phyloP scores from a whole-genome alignment of 2,888 invertebrate genomes.

The Macrostomum cliftonense region DNA sequence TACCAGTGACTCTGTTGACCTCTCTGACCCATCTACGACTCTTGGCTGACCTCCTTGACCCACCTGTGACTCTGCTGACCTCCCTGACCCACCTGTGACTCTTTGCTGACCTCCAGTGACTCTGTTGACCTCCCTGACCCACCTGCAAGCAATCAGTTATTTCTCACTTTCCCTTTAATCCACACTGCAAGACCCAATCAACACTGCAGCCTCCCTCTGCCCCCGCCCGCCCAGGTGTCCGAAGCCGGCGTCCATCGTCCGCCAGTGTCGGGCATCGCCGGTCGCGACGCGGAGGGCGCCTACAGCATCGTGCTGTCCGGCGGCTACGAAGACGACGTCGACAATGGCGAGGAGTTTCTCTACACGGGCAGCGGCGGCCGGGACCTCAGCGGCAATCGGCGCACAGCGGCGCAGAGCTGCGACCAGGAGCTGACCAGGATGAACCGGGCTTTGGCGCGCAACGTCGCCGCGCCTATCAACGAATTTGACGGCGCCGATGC shows the following conservation, averaged over 20 bases:
- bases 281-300: conserved; percentile 55
- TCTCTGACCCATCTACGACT: background rate
- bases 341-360: conserved; percentile 57
- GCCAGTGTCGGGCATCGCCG: conserved; percentile 64
- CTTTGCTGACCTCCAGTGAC: background rate
- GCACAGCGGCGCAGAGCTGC: conserved; percentile 57
- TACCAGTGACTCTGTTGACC: background rate
- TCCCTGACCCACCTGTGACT: conserved; percentile 1
- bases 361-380: conserved; percentile 69
- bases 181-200: too few species aligned
- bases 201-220: too few species aligned
- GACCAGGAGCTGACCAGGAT: conserved; percentile 57
- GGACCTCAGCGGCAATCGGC: conserved; percentile 61
- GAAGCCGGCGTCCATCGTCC: conserved; percentile 65
- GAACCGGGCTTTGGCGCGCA: conserved; percentile 60
- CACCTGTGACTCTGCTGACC: background rate
- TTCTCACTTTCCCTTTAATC: too few species aligned
- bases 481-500: conserved; percentile 51
- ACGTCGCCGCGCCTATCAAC: conserved; percentile 53
- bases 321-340: conserved; percentile 65
- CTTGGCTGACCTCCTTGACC: background rate
- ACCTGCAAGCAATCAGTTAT: too few species aligned
- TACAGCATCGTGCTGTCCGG: conserved; percentile 62
- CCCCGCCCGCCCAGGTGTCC: conserved; percentile 50
- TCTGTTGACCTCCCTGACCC: background rate